Conservation (phyloP, 2,888 invertebrate genomes). For the Limnephilus auricula region DNA sequence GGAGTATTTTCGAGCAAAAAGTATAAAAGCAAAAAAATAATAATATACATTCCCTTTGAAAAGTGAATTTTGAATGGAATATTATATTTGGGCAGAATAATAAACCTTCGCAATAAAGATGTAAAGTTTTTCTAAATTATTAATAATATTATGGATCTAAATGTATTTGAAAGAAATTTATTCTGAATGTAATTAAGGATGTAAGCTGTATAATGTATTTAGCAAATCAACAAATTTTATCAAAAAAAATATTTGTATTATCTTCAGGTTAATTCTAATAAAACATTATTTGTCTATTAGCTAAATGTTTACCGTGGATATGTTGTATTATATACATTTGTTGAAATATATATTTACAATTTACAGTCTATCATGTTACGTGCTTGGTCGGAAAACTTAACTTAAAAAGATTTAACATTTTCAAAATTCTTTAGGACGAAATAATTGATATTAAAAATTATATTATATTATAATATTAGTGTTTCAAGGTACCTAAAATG, state of each 20-base stretch:
- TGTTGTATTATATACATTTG: slow-evolving; percentile 27
- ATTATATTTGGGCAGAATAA: not conserved
- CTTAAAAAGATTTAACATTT: slow-evolving; percentile 11
- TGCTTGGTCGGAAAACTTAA: slow-evolving; percentile 10
- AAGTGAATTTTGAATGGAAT: not conserved
- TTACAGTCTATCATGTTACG: slow-evolving; percentile 28
- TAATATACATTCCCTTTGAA: not conserved
- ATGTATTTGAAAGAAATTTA: not conserved
- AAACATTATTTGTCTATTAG: not conserved
- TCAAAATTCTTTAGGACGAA: slow-evolving; percentile 17
- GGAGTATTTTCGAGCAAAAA: not conserved
- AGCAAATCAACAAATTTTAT: slow-evolving; percentile 14
- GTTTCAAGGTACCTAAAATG: slow-evolving; percentile 33
- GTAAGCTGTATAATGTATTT: slow-evolving; percentile 17
- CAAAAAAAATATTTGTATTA: not conserved
- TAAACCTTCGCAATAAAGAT: slow-evolving; percentile 18
- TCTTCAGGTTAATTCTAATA: slow-evolving; percentile 10
- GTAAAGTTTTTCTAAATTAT: slow-evolving; percentile 37
- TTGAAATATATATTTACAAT: slow-evolving; percentile 35
- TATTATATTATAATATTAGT: slow-evolving; percentile 33
- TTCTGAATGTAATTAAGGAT: slow-evolving; percentile 6
- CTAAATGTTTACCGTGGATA: not conserved
- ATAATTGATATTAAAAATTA: slow-evolving; percentile 30
- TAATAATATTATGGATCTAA: slow-evolving; percentile 5
- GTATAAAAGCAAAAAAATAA: not conserved